A percentile compares a stretch with the other conserved stretches of the same genome.
Evolutionary conservation across 2,113 vertebrate species (phyloP).

Genomic region (Petrocephalus zakoni): DNA sequence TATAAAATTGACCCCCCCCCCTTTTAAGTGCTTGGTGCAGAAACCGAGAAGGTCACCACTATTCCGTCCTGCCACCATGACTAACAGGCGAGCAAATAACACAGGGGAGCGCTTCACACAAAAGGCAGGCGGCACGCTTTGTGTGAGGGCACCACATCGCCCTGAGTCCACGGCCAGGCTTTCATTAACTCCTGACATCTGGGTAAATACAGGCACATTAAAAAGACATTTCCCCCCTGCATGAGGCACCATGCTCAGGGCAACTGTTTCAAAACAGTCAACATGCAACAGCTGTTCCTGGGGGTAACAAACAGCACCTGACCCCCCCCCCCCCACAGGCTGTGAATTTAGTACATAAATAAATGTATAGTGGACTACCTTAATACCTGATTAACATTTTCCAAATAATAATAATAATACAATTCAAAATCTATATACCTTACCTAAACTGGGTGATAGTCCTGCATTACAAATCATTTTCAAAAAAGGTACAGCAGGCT

Average conservation of each 20-base stretch:
- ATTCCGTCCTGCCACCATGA: background rate
- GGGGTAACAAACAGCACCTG: background rate
- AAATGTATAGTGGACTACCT: background rate
- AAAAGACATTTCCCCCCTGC: conserved; percentile 36
- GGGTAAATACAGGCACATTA: conserved; percentile 53
- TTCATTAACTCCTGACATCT: conserved; percentile 41
- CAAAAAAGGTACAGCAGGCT: background rate
- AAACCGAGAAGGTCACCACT: conserved; percentile 31
- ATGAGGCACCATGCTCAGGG: conserved; percentile 22
- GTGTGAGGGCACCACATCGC: conserved; percentile 32
- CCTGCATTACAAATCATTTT: background rate
- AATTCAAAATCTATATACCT: too few species aligned
- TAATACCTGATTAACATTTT: background rate
- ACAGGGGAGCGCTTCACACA: conserved; percentile 4
- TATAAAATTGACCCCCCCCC: conserved; percentile 29
- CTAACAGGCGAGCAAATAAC: conserved; percentile 32
- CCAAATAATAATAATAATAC: background rate
- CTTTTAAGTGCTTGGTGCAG: conserved; percentile 61
- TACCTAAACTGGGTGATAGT: background rate
- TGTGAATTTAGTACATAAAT: background rate
- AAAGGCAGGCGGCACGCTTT: conserved; percentile 38
- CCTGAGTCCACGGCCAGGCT: conserved; percentile 26
- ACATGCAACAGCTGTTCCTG: conserved; percentile 43
- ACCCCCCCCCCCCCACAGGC: background rate
- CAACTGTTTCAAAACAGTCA: conserved; percentile 27